These are phyloP conservation scores for Drosophila phalerata DNA, from an alignment of 2,888 invertebrate genomes.

Conservation along the genomic window DNA sequence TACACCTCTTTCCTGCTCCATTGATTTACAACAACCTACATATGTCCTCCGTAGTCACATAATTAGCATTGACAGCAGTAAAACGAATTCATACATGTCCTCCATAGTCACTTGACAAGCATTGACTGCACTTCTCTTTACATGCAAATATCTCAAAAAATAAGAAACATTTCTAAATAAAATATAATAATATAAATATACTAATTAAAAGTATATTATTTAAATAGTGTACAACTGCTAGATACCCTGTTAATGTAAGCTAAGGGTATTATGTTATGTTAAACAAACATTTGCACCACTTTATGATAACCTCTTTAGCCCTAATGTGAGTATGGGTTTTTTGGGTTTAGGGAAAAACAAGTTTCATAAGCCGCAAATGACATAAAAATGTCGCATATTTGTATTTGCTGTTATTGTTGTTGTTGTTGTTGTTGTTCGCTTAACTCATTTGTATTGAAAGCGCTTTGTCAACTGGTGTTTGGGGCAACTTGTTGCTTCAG, in stretches of 20 bases:
- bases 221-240: background rate
- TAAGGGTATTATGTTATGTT: background rate
- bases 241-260: too few species aligned
- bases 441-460: constrained; percentile 65
- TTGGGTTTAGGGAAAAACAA: constrained; percentile 15
- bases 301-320: constrained; percentile 17
- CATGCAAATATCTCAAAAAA: too few species aligned
- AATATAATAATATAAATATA: background rate
- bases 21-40: background rate
- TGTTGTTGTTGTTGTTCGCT: constrained; percentile 32
- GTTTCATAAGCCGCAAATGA: constrained; percentile 41
- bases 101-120: too few species aligned
- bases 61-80: background rate
- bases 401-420: constrained; percentile 32
- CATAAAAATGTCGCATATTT: constrained; percentile 49
- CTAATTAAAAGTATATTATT: background rate
- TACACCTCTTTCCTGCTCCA: background rate
- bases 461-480: constrained; percentile 38
- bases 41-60: background rate
- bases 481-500: constrained; percentile 57
- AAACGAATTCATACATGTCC: background rate
- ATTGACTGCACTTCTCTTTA: too few species aligned
- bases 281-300: background rate
- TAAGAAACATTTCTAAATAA: background rate
- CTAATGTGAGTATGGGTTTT: constrained; percentile 2